Base-by-base conservation (phyloP, 64 coral and sea anemone species). In the Montipora cactus region DNA sequence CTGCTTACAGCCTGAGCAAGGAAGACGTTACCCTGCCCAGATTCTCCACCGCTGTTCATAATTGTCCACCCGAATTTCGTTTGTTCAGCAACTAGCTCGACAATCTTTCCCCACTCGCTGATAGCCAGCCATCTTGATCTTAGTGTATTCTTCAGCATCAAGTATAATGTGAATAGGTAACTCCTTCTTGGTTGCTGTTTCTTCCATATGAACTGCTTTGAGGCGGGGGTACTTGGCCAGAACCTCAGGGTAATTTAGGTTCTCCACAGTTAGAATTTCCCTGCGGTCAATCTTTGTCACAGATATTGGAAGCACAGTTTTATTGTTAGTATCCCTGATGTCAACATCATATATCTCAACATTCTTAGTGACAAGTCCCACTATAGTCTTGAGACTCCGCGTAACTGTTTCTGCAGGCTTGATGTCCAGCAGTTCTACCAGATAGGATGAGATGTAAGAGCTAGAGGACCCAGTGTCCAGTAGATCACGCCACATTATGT, bases 51-150 rank as follows among this genome's bases (percentile, higher is more conserved):
- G 25, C 25, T 25, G 25, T 25, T 25, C 68, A 47, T 53, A 12
- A 88, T 88, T 14, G 44, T 88, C 47, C 86, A 47, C 14, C 51
- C 69, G 47, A 49, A 88, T 22, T 19, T 15, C 10, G 45, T 76
- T 48, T n/a, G 25, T 9, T 52, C 7, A 15, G 70, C 86, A 6
- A 75, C 37, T 3, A 5, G 86, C 72, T 88, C 86, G 0, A 62
- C 86, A 19, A 88, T 88, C 2, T 72, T 73, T 12, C 86, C 86
- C 62, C 8, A 69, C 86, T n/a, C 67, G n/a, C 22, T 88, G 85
- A 28, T 88, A 88, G 6, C 85, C 85, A 49, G 66, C 66, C 66
- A 75, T 88, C 67, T 88, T 88, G 50, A 71, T 88, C 25, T 88
- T 88, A 5, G 85, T 75, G 37, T 88, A 88, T 47, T 88, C 85